Evolutionary conservation across 2,797 vertebrate genomes (phyloP).

Genomic region (Danio albolineatus): DNA sequence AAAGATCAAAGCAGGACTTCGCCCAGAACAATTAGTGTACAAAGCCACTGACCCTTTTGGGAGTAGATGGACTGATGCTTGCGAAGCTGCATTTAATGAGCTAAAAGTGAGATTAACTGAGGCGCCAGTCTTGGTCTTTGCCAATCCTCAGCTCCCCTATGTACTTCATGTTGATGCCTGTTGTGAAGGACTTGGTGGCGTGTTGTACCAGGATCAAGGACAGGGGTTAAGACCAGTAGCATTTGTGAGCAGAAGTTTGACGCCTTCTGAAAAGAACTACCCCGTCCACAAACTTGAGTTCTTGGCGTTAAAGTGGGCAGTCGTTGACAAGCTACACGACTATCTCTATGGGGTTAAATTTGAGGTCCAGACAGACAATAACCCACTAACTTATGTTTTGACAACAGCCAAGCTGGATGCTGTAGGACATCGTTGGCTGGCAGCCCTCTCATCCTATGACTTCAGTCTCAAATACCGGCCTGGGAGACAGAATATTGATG

Average conservation of each 20-base stretch:
- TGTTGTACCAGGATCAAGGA: too few relatives aligned
- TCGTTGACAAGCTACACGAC: not conserved
- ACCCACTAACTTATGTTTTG: not conserved
- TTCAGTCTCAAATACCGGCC: constrained; percentile 5
- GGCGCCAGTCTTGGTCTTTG: not conserved
- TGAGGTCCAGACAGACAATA: too few relatives aligned
- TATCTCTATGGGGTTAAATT: not conserved
- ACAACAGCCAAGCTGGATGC: not conserved
- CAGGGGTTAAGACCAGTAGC: too few relatives aligned
- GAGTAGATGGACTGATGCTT: not conserved
- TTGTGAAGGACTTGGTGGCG: not conserved
- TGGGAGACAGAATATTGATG: constrained; percentile 1
- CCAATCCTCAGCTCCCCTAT: not conserved
- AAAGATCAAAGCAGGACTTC: not conserved
- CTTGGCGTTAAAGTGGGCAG: not conserved
- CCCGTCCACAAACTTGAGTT: constrained; percentile 8
- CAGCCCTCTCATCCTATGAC: not conserved
- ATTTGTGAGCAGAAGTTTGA: not conserved
- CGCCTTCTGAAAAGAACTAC: not conserved
- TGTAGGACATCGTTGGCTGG: not conserved
- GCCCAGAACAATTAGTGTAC: rapidly evolving
- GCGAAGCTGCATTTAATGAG: not conserved
- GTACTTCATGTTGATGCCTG: not conserved
- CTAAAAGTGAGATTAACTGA: not conserved
- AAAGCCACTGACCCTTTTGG: not conserved